Conservation (phyloP, 2,888 invertebrate species). For the Diarsia mendica region DNA sequence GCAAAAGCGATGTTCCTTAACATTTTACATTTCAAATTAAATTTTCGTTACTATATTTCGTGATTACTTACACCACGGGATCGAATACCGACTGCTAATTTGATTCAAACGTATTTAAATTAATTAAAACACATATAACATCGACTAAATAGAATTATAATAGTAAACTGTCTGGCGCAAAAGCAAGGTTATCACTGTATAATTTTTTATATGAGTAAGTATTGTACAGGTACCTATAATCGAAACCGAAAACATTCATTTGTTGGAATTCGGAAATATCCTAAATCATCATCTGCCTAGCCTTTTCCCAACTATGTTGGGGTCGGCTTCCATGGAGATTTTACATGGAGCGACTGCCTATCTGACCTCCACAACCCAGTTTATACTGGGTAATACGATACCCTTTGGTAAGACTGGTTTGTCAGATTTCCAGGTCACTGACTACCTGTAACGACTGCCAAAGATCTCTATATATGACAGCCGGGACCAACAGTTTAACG, state of each 20-base stretch:
- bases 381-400: too few species aligned
- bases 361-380: too few species aligned
- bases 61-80: not conserved
- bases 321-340: too few species aligned
- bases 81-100: not conserved
- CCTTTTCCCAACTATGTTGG: too few species aligned
- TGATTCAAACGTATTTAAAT: conserved; percentile 19
- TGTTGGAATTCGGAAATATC: not conserved
- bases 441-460: too few species aligned
- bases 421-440: too few species aligned
- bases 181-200: conserved; percentile 48
- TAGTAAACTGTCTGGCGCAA: conserved; percentile 35
- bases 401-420: too few species aligned
- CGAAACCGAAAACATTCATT: not conserved
- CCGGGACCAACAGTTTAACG: too few species aligned
- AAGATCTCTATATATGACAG: too few species aligned
- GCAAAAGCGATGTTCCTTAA: not conserved
- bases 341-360: too few species aligned
- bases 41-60: not conserved
- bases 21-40: not conserved
- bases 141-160: conserved; percentile 32
- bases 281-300: too few species aligned
- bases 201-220: conserved; percentile 15
- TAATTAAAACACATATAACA: conserved; percentile 24
- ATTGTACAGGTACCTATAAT: not conserved